Conservation (phyloP, 2,113 vertebrate genomes). For the Lepisosteus osseus region DNA sequence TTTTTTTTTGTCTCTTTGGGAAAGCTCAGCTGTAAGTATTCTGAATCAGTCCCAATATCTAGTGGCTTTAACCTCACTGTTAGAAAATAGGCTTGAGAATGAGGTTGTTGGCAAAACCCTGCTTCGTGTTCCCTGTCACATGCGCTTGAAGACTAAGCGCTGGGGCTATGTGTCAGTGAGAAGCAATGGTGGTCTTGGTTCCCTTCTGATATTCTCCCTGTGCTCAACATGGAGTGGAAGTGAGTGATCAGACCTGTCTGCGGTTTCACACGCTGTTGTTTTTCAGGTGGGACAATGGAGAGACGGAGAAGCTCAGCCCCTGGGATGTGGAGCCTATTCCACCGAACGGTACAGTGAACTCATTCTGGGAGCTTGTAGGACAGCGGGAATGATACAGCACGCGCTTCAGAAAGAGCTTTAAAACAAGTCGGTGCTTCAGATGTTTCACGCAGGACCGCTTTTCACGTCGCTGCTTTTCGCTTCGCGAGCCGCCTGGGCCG, state of each 20-base stretch:
- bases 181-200: background rate
- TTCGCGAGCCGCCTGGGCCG: no score
- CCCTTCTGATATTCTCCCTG: background rate
- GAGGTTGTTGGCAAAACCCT: no score
- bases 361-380: background rate
- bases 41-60: no score
- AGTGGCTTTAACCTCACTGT: no score
- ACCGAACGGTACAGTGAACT: conserved; percentile 75
- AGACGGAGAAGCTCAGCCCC: conserved; percentile 90
- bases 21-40: no score
- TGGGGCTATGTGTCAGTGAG: background rate
- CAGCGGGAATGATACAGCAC: background rate
- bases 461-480: no score
- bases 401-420: no score
- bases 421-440: no score
- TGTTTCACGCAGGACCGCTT: no score
- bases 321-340: conserved; percentile 96
- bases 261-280: conserved; percentile 8
- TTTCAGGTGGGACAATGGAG: conserved; percentile 92
- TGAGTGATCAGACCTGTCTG: no score
- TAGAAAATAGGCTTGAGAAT: no score
- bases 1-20: no score
- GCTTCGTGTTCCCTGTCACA: background rate
- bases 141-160: background rate
- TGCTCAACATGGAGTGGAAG: background rate